phyloP scores from a whole-genome alignment of 37 sponge, comb jelly and placozoan species.

The Eunapius fragilis region DNA sequence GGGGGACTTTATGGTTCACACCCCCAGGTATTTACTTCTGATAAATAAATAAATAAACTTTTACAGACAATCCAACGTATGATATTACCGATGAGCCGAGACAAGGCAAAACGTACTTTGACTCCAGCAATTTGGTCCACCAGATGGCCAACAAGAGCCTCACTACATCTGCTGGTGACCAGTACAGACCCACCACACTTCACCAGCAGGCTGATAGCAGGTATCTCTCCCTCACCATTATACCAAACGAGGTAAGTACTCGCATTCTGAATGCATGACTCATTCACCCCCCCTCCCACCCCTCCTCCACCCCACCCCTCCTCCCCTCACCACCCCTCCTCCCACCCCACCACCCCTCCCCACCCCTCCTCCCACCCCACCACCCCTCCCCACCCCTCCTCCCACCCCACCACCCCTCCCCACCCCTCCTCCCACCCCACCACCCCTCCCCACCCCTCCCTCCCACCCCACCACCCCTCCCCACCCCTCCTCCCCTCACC shows the following conservation, averaged over 20 bases:
- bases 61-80: not conserved
- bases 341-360: not conserved
- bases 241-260: not conserved
- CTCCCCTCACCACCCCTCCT: not conserved
- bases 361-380: not conserved
- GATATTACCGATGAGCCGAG: not conserved
- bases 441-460: not conserved
- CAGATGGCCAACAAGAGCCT: not conserved
- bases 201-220: not conserved
- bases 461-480: not conserved
- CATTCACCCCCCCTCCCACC: not conserved
- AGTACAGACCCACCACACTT: not conserved
- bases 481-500: not conserved
- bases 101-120: not conserved
- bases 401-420: not conserved
- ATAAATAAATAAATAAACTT: no score
- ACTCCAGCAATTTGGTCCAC: not conserved
- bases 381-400: not conserved
- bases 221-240: not conserved
- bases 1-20: no score
- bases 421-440: not conserved
- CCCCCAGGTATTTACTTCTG: no score
- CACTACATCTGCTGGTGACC: not conserved
- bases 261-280: no score
- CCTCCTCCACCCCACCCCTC: not conserved